Evolutionary conservation across 2,888 invertebrate species (phyloP), one percentile per base, ranked within the genome.

Genomic region (Rhogogaster chlorosoma): DNA sequence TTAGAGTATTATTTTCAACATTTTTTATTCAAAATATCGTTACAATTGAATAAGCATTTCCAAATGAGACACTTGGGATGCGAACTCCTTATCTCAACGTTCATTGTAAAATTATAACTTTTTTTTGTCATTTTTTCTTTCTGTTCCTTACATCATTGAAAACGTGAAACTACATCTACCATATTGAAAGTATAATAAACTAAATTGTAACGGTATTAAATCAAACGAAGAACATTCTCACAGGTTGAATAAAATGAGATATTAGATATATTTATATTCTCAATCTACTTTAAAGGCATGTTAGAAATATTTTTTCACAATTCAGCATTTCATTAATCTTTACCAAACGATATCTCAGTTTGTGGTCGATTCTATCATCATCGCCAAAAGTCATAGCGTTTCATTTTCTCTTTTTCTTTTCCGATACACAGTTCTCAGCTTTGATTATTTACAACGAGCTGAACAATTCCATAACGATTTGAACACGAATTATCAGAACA

Each of bases 21-120:
- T 87, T 89, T 89, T 89, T 89, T 89, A 89, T 89, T 88, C 86
- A 89, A 89, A 89, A 89, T 89, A 89, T 89, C 86, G 75, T 80
- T 87, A 88, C 88, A 89, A 86, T 89, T 87, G 75, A 87, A 85
- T 86, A 86, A 88, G 87, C 87, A 87, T 83, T 85, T 85, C 71
- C 73, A 70, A 85, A 85, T 82, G 67, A 67, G 80, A 42, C 36
- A 38, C 45, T 82, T 42, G 80, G 61, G 18, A 70, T 29, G 77
- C 32, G 45, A 22, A 49, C 49, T 38, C 45, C 22, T 49, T 67
- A 83, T 45, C 73, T 61, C 57, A 83, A 83, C 57, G 36, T 71
- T 45, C 57, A 57, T 38, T 85, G 73, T 83, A 85, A 61, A 85
- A 83, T 71, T 73, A 85, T 84, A 38, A 64, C 78, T 45, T 67